phyloP scores from a whole-genome alignment of 2,888 invertebrate species.

The Athalia rosae region DNA sequence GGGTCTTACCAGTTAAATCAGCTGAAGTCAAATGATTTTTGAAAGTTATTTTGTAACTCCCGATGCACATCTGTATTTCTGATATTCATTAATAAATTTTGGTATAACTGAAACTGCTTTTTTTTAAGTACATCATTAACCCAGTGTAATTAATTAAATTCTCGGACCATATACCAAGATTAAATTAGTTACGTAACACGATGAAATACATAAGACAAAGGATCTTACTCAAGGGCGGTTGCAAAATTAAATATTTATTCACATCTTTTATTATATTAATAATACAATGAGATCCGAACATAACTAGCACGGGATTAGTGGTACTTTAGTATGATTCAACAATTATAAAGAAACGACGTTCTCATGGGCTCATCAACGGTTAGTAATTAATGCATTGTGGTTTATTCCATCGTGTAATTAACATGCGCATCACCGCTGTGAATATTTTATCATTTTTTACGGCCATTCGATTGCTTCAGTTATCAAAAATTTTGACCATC shows the following conservation, averaged over 20 bases:
- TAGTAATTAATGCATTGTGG: constrained; percentile 13
- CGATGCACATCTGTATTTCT: neutral
- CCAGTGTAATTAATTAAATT: neutral
- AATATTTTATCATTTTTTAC: constrained; percentile 1
- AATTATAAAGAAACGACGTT: constrained; percentile 18
- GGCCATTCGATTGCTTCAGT: neutral
- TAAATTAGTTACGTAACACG: neutral
- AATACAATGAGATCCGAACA: constrained; percentile 55
- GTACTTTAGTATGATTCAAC: neutral
- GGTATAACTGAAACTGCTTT: neutral
- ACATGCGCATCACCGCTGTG: constrained; percentile 21
- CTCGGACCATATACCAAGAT: neutral
- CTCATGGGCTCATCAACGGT: constrained; percentile 40
- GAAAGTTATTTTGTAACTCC: neutral
- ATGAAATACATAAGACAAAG: neutral
- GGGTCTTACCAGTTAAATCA: constrained; percentile 68
- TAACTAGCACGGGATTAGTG: constrained; percentile 47
- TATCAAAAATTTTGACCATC: neutral
- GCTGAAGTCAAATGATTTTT: neutral
- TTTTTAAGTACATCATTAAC: neutral
- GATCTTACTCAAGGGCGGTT: constrained; percentile 1
- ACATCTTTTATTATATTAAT: constrained; percentile 52
- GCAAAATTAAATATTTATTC: constrained; percentile 48
- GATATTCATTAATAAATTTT: constrained; percentile 5
- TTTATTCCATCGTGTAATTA: constrained; percentile 7